A percentile compares a stretch with the other conserved stretches of the same genome.
Conservation (phyloP, 2,113 vertebrate species). For the Paratilapia polleni region DNA sequence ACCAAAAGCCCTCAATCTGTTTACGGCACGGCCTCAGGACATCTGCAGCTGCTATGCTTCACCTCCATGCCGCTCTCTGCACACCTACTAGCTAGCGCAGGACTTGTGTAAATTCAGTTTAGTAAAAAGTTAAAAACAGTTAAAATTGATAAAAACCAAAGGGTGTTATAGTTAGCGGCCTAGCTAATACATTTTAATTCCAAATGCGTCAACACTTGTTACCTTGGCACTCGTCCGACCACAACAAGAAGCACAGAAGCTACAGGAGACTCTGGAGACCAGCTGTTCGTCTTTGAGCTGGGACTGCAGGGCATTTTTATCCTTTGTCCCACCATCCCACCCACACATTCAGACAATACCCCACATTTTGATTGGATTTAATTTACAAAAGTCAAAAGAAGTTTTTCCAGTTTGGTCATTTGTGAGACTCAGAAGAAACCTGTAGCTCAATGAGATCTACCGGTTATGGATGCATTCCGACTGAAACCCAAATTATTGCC, state of each 20-base stretch:
- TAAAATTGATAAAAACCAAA: neutral
- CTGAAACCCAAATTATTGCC: neutral
- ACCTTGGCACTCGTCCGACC: neutral
- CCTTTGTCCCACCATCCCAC: neutral
- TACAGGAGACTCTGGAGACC: too few species aligned
- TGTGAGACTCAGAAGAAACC: neutral
- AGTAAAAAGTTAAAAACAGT: neutral
- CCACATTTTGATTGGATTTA: neutral
- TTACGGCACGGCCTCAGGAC: too few species aligned
- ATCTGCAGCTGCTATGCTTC: neutral
- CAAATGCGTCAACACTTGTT: neutral
- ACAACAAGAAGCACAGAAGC: neutral
- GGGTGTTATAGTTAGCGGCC: neutral
- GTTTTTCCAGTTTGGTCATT: neutral
- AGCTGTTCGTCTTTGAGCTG: too few species aligned
- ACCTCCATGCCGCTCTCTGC: neutral
- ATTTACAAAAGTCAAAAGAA: neutral
- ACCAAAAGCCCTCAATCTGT: neutral
- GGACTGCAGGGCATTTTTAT: neutral
- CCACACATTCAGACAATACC: neutral
- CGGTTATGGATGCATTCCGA: too few species aligned
- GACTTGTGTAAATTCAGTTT: neutral
- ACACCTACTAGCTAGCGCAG: neutral
- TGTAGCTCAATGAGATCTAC: too few species aligned
- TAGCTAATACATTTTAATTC: neutral